Evolutionary conservation across 2,113 vertebrate species (phyloP), one percentile per base, ranked within the genome.

Genomic region (Lontra canadensis): DNA sequence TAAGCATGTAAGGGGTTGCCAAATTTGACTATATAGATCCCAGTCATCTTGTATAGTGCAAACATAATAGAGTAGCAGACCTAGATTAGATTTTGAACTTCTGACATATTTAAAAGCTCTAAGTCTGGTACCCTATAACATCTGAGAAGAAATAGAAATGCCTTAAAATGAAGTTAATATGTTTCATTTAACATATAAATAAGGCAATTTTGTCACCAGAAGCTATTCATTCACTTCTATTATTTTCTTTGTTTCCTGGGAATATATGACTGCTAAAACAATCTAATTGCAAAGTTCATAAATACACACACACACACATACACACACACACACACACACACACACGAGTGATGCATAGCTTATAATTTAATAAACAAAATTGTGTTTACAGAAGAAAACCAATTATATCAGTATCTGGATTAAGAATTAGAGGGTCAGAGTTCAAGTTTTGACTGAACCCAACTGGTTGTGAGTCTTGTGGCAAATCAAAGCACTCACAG

Each of bases 21-120:
- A 97, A 79, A 84, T 73, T 55, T 97, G 67, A 88, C 87, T 88
- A 23, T 91, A 90, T 90, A 98, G 98, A 93, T 97, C 55, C 29
- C 92, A 85, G 49, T 94, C 94, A 97, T 97, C 79, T 87, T 88
- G 90, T 91, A 74, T 71, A 92, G 44, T 88, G 10, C 63, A 55
- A 76, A 61, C 73, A 78, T 78, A 86, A 90, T 31, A 90, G n/a
- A 94, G 18, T 42, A 74, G n/a, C 91, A 88, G 18, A 44, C 15
- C 0, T 31, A 67, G 47, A 81, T 73, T 73, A 39, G 2, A 79
- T 94, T 82, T 71, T 95, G 44, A 94, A 71, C 23, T 88, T 52
- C 21, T 94, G 71, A 31, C 59, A 55, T 61, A 52, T 88, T 83
- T 91, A 74, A 97, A 96, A 83, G 20, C 34, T 92, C 9, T 96